phyloP scores from a whole-genome alignment of 2,113 vertebrate species.

The Mustela lutreola region DNA sequence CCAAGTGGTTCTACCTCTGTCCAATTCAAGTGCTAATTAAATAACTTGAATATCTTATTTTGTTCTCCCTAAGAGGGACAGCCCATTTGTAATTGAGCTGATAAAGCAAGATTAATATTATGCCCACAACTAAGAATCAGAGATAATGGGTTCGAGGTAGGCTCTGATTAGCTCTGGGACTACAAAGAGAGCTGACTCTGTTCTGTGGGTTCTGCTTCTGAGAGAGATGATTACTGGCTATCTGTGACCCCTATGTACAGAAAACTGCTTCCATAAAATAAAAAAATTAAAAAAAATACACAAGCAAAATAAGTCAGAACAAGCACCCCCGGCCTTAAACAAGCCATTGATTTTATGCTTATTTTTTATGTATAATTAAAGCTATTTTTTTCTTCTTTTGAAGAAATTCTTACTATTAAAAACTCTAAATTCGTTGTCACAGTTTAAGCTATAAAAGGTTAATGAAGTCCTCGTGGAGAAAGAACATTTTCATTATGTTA shows the following conservation, averaged over 20 bases:
- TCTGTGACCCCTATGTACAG: not conserved
- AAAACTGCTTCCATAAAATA: not conserved
- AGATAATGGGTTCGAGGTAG: not conserved
- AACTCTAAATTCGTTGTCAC: not conserved
- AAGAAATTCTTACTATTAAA: constrained; percentile 24
- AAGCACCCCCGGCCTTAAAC: not conserved
- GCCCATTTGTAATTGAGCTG: not conserved
- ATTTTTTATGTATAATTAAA: not conserved
- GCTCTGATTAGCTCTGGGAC: not conserved
- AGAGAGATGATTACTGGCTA: not conserved
- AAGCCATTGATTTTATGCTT: not conserved
- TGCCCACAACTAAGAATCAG: not conserved
- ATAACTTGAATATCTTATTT: not conserved
- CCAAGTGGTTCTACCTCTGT: not conserved
- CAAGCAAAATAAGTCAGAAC: not conserved
- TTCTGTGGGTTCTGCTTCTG: not conserved
- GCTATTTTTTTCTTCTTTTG: not conserved
- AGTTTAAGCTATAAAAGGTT: constrained; percentile 30
- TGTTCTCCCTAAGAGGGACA: not conserved
- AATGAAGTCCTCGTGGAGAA: not conserved
- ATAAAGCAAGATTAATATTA: not conserved
- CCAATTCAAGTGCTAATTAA: not conserved
- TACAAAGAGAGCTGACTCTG: not conserved
- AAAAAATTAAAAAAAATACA: not conserved
- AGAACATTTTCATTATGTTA: not conserved